Conservation (phyloP, 2,797 vertebrate species). For the Dicrostonyx torquatus region DNA sequence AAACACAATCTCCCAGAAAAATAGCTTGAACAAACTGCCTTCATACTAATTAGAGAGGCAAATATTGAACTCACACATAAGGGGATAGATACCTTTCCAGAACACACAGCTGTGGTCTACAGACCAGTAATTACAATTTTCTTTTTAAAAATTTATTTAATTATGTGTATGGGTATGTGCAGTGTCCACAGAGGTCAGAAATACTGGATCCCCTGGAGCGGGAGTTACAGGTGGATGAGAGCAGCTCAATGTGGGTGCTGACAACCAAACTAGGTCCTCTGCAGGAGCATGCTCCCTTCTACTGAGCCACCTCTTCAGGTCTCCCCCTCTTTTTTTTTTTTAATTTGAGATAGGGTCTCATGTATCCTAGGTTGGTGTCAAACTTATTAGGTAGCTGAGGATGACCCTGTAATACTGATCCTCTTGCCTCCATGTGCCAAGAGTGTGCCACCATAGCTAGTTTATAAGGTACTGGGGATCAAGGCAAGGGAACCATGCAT, state of each 20-base stretch:
- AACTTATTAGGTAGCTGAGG: not conserved
- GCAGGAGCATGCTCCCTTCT: not conserved
- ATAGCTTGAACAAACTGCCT: conserved; percentile 33
- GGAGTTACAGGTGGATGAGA: not conserved
- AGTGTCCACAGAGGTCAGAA: not conserved
- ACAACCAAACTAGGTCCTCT: not conserved
- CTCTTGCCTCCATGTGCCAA: not conserved
- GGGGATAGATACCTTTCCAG: not conserved
- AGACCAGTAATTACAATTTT: not conserved
- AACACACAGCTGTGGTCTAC: not conserved
- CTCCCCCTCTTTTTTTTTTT: too few species aligned
- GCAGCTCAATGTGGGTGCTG: not conserved
- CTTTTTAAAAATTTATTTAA: not conserved
- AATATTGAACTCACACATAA: conserved; percentile 23
- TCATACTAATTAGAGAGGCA: not conserved
- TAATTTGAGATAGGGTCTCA: not conserved
- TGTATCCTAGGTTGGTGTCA: not conserved
- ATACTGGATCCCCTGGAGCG: not conserved
- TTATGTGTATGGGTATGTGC: not conserved
- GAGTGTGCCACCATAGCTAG: not conserved
- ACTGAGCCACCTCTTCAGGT: not conserved
- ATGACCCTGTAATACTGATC: not conserved
- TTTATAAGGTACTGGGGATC: not conserved
- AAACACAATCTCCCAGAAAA: not conserved
- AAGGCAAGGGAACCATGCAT: not conserved